Evolutionary conservation across 2,797 vertebrate genomes (phyloP).

Genomic region (Salmo trutta): DNA sequence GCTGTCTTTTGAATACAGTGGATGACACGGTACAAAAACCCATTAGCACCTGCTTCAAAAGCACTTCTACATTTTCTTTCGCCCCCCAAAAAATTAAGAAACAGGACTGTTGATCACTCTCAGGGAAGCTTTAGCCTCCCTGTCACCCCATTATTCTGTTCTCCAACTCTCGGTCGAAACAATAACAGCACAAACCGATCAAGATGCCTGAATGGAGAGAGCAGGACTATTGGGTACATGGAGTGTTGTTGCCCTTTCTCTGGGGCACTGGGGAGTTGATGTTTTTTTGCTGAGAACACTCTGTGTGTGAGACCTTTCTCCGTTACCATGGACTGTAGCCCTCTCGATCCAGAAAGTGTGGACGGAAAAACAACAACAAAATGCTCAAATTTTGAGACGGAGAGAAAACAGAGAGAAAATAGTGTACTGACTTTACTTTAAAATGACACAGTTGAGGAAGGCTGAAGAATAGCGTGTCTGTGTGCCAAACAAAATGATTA

Average conservation of each 20-base stretch:
- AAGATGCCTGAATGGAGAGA: not conserved
- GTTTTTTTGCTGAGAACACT: conserved; percentile 17
- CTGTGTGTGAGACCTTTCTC: not conserved
- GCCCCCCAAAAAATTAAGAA: conserved; percentile 5
- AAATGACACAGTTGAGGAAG: not conserved
- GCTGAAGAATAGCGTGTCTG: not conserved
- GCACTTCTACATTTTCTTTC: not conserved
- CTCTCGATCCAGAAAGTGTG: not conserved
- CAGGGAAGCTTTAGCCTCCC: not conserved
- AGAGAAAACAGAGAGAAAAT: not conserved
- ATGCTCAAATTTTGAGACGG: not conserved
- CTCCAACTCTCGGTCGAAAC: conserved; percentile 18
- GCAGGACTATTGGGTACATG: conserved; percentile 12
- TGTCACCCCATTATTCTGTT: conserved; percentile 12
- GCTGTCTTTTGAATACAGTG: conserved; percentile 38
- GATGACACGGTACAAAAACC: conserved; percentile 26
- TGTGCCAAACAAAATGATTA: not conserved
- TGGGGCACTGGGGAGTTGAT: conserved; percentile 14
- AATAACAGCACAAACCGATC: conserved; percentile 23
- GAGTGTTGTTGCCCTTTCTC: not conserved
- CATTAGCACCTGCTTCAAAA: not conserved
- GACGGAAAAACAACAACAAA: not conserved
- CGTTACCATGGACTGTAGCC: conserved; percentile 5
- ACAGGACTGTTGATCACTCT: conserved; percentile 14
- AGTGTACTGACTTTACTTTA: not conserved